Percentiles rank a stretch among this genome's conserved stretches.
phyloP scores from a whole-genome alignment of 30 jellyfish, hydroid and myxozoan genomes.

The Rhopilema esculentum region DNA sequence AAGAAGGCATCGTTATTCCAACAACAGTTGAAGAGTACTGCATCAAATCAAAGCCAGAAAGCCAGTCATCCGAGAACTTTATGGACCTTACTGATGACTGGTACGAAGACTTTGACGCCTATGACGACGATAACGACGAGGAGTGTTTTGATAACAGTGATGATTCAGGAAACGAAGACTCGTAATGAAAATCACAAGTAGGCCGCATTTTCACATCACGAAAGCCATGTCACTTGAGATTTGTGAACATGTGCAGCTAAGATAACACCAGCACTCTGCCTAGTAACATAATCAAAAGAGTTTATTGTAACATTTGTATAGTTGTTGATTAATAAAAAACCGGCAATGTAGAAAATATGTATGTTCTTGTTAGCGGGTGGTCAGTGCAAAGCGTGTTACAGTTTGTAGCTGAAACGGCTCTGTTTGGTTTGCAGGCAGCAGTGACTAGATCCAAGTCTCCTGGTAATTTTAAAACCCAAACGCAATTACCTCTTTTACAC shows the following conservation, averaged over 20 bases:
- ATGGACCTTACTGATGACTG: constrained; percentile 95
- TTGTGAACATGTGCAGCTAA: not conserved
- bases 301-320: not conserved
- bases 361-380: no score
- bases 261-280: not conserved
- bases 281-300: not conserved
- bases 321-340: not conserved
- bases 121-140: constrained; percentile 89
- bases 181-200: constrained; percentile 38
- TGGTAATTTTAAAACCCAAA: no score
- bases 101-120: constrained; percentile 93
- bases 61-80: constrained; percentile 82
- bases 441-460: no score
- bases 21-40: constrained; percentile 95
- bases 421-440: no score
- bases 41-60: constrained; percentile 83
- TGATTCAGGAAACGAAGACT: constrained; percentile 96
- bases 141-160: constrained; percentile 91
- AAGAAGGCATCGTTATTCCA: constrained; percentile 88
- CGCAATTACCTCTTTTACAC: no score
- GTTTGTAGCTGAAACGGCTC: no score
- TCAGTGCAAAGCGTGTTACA: no score
- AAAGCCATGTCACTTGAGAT: not conserved
- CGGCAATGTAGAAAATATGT: not conserved
- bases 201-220: constrained; percentile 1